Conservation (phyloP, 2,888 invertebrate species). For the Agonopterix heracliana region DNA sequence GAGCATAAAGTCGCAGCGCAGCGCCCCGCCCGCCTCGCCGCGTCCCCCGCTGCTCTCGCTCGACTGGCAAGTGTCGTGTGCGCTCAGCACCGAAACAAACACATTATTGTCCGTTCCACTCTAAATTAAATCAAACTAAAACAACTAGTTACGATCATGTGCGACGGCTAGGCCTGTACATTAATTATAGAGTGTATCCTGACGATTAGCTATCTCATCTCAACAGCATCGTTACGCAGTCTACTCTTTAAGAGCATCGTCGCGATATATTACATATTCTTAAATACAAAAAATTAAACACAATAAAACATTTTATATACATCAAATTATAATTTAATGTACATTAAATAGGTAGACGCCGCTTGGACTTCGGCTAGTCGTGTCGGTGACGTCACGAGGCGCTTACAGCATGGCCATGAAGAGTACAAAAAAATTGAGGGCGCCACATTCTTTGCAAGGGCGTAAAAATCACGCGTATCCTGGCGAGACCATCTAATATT, state of each 20-base stretch:
- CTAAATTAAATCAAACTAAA: constrained; percentile 18
- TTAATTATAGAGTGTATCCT: constrained; percentile 29
- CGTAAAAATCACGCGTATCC: too few species aligned
- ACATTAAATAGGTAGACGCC: constrained; percentile 21
- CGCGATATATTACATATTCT: constrained; percentile 43
- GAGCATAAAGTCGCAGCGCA: neutral
- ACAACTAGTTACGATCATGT: constrained; percentile 16
- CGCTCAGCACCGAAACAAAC: constrained; percentile 20
- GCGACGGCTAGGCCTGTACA: constrained; percentile 47
- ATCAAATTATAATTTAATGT: constrained; percentile 66
- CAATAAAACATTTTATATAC: constrained; percentile 54
- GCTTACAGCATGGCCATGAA: too few species aligned
- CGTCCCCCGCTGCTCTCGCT: neutral
- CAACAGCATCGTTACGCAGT: constrained; percentile 21
- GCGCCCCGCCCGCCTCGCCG: neutral
- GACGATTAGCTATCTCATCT: constrained; percentile 27
- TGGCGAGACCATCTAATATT: too few species aligned
- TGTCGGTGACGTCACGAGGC: too few species aligned
- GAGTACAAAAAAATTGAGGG: too few species aligned
- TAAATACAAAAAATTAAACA: constrained; percentile 63
- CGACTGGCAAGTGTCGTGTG: constrained; percentile 4
- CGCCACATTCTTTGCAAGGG: too few species aligned
- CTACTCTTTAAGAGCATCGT: constrained; percentile 50
- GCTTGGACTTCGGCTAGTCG: too few species aligned
- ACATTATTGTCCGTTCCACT: constrained; percentile 28